phyloP scores from a whole-genome alignment of 2,113 vertebrate genomes.

The Pagrus major region DNA sequence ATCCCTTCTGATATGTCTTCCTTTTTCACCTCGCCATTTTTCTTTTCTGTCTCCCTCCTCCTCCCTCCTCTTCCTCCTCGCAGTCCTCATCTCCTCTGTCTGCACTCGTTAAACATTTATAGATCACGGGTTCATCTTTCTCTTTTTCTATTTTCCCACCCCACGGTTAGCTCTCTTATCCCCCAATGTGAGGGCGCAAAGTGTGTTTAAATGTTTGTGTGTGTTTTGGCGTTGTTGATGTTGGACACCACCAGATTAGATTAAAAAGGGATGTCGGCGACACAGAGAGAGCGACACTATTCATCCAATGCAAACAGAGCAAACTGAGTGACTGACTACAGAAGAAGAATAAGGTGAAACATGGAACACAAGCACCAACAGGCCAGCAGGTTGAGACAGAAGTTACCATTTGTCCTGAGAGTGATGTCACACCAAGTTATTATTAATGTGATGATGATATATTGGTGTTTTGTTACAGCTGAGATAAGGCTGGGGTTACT shows the following conservation, averaged over 20 bases:
- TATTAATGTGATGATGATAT: neutral
- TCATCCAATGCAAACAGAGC: neutral
- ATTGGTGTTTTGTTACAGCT: neutral
- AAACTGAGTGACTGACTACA: neutral
- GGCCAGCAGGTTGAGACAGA: neutral
- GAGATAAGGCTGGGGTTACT: neutral
- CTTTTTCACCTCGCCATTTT: conserved; percentile 65
- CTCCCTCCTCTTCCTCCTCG: conserved; percentile 25
- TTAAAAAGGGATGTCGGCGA: conserved; percentile 19
- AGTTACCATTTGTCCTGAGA: neutral
- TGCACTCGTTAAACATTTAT: conserved; percentile 79
- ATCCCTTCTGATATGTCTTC: conserved; percentile 53
- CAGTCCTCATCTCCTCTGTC: conserved; percentile 62
- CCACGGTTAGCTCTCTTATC: conserved; percentile 32
- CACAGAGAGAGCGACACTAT: neutral
- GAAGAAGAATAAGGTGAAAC: neutral
- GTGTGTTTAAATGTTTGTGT: conserved; percentile 26
- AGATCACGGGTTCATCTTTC: conserved; percentile 67
- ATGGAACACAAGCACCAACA: conserved; percentile 4
- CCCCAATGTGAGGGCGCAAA: conserved; percentile 16
- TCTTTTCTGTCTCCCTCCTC: conserved; percentile 42
- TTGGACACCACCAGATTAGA: conserved; percentile 1
- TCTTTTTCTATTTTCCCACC: conserved; percentile 57
- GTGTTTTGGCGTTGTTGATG: conserved; percentile 12
- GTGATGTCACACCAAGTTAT: neutral